These are phyloP conservation scores for Myanophis thanlyinensis DNA, from an alignment of 2,113 vertebrate genomes.

Conservation along the genomic window DNA sequence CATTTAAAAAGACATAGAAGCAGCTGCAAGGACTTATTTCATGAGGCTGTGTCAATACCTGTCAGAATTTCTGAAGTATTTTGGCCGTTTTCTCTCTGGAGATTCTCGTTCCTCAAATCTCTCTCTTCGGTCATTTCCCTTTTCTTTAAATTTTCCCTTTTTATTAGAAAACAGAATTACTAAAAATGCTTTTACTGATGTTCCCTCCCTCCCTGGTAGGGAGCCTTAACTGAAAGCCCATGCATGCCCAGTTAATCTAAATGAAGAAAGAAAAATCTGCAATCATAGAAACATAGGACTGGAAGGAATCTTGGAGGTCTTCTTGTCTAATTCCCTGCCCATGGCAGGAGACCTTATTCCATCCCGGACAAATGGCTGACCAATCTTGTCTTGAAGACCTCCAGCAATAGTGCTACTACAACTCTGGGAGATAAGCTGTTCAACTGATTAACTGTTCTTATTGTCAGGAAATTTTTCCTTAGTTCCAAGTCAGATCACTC, in stretches of 20 bases:
- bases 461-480: too few species aligned
- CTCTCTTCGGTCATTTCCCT: conserved; percentile 72
- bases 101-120: conserved; percentile 73
- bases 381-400: too few species aligned
- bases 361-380: too few species aligned
- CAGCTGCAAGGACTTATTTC: not conserved
- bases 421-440: too few species aligned
- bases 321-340: too few species aligned
- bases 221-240: not conserved
- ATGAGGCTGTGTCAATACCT: conserved; percentile 54
- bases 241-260: not conserved
- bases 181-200: not conserved
- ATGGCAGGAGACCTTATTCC: too few species aligned
- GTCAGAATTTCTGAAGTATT: conserved; percentile 68
- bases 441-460: too few species aligned
- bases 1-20: not conserved
- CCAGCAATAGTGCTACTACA: too few species aligned
- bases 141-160: conserved; percentile 77
- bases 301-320: too few species aligned
- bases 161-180: conserved; percentile 43
- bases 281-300: not conserved
- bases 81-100: conserved; percentile 74
- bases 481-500: too few species aligned
- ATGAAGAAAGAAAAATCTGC: not conserved
- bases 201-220: not conserved